Evolutionary conservation across 2,113 vertebrate genomes (phyloP).

Genomic region (Otolemur garnettii): DNA sequence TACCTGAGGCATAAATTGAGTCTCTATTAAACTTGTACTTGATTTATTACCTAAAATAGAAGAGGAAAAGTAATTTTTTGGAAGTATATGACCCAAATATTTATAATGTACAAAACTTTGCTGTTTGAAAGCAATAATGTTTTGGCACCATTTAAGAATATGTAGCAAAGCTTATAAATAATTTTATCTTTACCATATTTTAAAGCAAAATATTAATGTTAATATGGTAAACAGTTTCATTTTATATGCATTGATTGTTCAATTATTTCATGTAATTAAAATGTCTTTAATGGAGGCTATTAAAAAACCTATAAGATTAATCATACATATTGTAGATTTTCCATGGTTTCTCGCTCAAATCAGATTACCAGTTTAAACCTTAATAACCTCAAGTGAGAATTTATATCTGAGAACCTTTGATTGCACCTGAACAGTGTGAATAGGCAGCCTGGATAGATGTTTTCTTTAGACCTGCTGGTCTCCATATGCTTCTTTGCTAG

Average conservation of each 20-base stretch:
- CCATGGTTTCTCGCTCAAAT: neutral
- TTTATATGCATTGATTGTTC: neutral
- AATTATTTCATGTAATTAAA: constrained; percentile 13
- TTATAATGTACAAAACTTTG: neutral
- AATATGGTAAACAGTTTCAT: neutral
- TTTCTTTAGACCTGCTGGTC: constrained; percentile 13
- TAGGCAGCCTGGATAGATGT: neutral
- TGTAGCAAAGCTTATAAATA: neutral
- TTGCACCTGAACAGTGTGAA: neutral
- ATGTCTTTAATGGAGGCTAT: neutral
- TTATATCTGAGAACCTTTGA: neutral
- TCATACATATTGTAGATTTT: neutral
- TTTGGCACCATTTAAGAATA: neutral
- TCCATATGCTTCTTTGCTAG: constrained; percentile 47
- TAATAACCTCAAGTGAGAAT: constrained; percentile 43
- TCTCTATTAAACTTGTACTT: neutral
- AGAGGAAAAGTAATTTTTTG: neutral
- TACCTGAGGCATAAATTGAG: neutral
- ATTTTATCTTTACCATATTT: neutral
- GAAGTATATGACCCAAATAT: neutral
- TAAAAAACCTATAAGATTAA: neutral
- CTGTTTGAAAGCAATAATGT: neutral
- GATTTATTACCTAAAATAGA: neutral
- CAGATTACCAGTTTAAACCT: neutral
- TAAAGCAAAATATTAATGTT: neutral